Evolutionary conservation across 30 jellyfish, hydroid and myxozoan species (phyloP), one percentile per base, ranked within the genome.

Genomic region (Aurelia coerulea): DNA sequence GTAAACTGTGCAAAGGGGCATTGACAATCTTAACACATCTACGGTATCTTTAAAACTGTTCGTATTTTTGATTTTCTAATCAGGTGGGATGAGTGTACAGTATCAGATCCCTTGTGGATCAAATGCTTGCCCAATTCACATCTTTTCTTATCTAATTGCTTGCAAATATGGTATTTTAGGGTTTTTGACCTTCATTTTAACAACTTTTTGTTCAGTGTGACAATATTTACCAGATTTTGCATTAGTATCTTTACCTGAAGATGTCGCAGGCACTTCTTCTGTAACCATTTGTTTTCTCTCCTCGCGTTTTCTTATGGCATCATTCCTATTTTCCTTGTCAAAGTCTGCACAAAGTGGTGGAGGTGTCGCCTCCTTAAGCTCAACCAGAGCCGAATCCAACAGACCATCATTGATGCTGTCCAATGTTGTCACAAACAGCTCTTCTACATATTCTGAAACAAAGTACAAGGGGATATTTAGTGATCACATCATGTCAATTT

Each of bases 241-340:
- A 52, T 41, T 69, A 18, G 10, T 32, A 32, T 16, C 31, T 41
- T 10, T 70, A 70, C 81, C 81, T 70, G 62, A 37, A 34, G 81
- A 23, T 75, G 88, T 77, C 23, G 88, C 78, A 77, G 78, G 88
- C 49, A 77, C 88, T 34, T 41, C 88, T 23, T 60, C 42, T 10
- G 88, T 59, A 5, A 33, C 49, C 79, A 59, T 77, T 37, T 62
- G 62, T 15, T 23, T 56, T 15, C 75, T 29, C 37, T 62, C 49
- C 51, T 59, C 41, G 32, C 16, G 63, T 76, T 76, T 76, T 42
- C 32, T 14, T 1, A 76, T 53, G 29, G 87, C 87, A 29, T 7
- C 75, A 52, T 76, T 17, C 75, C 58, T 59, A 59, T 37, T 51
- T 59, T 76, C 64, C 54, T 76, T 76, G 41, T 76, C 79, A 76